These are phyloP conservation scores for Uloborus diversus DNA, from an alignment of 1,140 invertebrate genomes.

Conservation along the genomic window DNA sequence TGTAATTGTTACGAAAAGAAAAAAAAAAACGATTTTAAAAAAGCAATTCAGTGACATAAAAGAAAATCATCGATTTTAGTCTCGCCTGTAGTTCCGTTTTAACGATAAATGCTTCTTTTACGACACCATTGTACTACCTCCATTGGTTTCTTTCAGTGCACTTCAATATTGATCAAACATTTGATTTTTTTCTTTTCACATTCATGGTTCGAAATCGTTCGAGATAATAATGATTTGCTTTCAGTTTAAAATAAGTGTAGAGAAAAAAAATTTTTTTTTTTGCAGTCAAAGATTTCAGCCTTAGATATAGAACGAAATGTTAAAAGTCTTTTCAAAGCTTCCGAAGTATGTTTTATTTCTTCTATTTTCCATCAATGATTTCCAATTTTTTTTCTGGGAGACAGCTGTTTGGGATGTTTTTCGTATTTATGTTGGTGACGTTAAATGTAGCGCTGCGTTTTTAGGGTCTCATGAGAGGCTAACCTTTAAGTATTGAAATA, in stretches of 20 bases:
- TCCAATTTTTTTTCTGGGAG: neutral
- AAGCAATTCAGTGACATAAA: neutral
- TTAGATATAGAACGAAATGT: conserved; percentile 18
- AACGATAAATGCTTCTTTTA: conserved; percentile 39
- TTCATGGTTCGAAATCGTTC: neutral
- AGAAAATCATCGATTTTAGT: conserved; percentile 31
- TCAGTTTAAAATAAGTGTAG: conserved; percentile 27
- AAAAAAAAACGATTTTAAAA: neutral
- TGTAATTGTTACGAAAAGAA: too few relatives aligned
- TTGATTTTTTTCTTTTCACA: neutral
- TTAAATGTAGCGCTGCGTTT: neutral
- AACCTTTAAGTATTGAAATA: too few relatives aligned
- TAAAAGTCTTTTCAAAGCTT: conserved; percentile 40
- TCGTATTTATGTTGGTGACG: neutral
- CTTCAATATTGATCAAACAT: conserved; percentile 37
- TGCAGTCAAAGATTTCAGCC: conserved; percentile 12
- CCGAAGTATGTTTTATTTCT: conserved; percentile 4
- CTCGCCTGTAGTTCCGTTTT: conserved; percentile 17
- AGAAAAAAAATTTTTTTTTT: conserved; percentile 12
- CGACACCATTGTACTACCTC: neutral
- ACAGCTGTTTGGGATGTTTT: conserved; percentile 31
- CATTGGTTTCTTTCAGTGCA: conserved; percentile 33
- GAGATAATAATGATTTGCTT: conserved; percentile 51
- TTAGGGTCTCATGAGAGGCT: too few relatives aligned
- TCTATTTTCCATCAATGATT: neutral